Evolutionary conservation across 2,888 invertebrate genomes (phyloP).

Genomic region (Vannuccia rotundouncinata): DNA sequence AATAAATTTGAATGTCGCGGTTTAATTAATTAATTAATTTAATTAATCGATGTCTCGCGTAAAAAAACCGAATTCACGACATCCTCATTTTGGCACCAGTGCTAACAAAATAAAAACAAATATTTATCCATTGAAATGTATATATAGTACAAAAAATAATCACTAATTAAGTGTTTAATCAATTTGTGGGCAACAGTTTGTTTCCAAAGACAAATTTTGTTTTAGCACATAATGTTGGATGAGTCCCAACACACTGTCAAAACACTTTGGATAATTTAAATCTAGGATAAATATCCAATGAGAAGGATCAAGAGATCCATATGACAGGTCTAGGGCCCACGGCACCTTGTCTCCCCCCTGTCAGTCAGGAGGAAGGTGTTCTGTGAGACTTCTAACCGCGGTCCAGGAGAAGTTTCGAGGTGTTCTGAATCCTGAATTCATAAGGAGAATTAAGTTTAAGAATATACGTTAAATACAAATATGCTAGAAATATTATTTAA

Average conservation of each 20-base stretch:
- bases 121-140: too few species aligned
- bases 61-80: too few species aligned
- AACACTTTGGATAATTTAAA: neutral
- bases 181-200: too few species aligned
- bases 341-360: neutral
- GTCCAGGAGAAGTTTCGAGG: neutral
- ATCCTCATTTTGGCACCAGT: too few species aligned
- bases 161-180: too few species aligned
- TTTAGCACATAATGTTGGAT: neutral
- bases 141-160: too few species aligned
- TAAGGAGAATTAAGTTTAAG: neutral
- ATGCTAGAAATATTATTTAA: too few species aligned
- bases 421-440: neutral
- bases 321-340: neutral
- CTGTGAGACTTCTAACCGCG: neutral
- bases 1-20: too few species aligned
- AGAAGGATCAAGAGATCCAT: neutral
- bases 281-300: neutral
- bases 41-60: too few species aligned
- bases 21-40: too few species aligned
- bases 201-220: neutral
- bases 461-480: too few species aligned
- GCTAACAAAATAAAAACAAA: too few species aligned
- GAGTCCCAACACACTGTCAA: neutral
- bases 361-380: neutral